phyloP scores from a whole-genome alignment of 2,888 invertebrate genomes.

The Phymatocera aterrima region DNA sequence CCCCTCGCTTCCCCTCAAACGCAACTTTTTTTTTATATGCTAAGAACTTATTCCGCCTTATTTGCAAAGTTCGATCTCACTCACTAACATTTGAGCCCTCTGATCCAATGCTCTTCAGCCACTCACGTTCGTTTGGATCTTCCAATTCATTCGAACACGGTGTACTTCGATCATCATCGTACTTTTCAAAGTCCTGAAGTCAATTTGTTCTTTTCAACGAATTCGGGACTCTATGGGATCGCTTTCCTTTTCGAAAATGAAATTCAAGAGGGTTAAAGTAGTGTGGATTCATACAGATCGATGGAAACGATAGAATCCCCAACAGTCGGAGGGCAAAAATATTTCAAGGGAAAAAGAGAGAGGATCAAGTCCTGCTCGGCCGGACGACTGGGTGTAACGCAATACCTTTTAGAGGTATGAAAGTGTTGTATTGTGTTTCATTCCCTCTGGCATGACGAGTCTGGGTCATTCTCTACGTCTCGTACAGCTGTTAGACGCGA shows the following conservation, averaged over 20 bases:
- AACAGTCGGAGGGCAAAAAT: not conserved
- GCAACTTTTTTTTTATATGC: not conserved
- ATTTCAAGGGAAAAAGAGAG: not conserved
- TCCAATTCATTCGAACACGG: too few species aligned
- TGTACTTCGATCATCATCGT: too few species aligned
- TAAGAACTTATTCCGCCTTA: conserved; percentile 12
- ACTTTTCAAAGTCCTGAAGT: too few species aligned
- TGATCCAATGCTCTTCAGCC: not conserved
- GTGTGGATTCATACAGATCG: too few species aligned
- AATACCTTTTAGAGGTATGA: conserved; percentile 18
- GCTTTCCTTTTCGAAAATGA: too few species aligned
- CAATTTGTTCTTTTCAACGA: too few species aligned
- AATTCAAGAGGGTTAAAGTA: too few species aligned
- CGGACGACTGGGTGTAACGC: conserved; percentile 24
- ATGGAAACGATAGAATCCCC: too few species aligned
- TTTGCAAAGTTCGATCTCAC: conserved; percentile 1
- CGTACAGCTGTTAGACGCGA: not conserved
- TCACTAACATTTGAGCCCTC: not conserved
- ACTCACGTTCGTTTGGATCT: too few species aligned
- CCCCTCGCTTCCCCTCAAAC: not conserved
- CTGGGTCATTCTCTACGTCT: not conserved
- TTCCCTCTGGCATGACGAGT: conserved; percentile 32
- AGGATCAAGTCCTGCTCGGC: not conserved
- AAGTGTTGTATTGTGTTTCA: conserved; percentile 37
- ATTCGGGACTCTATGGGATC: too few species aligned